Base-by-base conservation (phyloP, 2,888 invertebrate genomes). In the Phragmatobia fuliginosa region DNA sequence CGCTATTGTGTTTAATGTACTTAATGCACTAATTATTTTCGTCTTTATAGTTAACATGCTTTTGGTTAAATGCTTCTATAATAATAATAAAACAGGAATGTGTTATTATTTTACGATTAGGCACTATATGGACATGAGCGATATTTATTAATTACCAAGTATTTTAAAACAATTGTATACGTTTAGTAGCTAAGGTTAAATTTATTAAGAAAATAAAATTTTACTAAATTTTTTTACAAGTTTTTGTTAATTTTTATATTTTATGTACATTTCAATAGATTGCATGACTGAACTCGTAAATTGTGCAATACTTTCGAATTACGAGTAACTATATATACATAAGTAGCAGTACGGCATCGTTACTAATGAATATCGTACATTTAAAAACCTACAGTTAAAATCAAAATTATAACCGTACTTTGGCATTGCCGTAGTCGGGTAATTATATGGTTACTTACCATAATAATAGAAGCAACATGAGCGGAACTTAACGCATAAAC, bases 401-500 rank as follows among this genome's bases (percentile, higher is more conserved):
- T n/a, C n/a, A n/a, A n/a, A n/a, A n/a, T n/a, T n/a, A n/a, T n/a
- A n/a, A n/a, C n/a, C n/a, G n/a, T n/a, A n/a, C n/a, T n/a, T n/a
- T n/a, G n/a, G n/a, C n/a, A n/a, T n/a, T n/a, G n/a, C n/a, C n/a
- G n/a, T n/a, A n/a, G n/a, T n/a, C n/a, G n/a, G 10, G 1, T 16
- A 28, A 16, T 56, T 25, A 52, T 3, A 52, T 28, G n/a, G 45
- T 16, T 21, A 83, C 87, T 89, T 88, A 97, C 97, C 96, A 98
- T 96, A 65, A 98, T 95, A 63, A 98, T 97, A 28, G 97, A 97
- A 0, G 98, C 97, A 71, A 98, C 96, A 84, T 98, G 98, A 0
- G 98, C 98, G 2, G 98, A 97, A 67, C 98, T 97, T 31, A 98
- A 89, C 0, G 98, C 97, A 86, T 98, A 98, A 32, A 98, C 98